phyloP scores from a whole-genome alignment of 2,113 vertebrate species.

The Chlamydotis undulata region DNA sequence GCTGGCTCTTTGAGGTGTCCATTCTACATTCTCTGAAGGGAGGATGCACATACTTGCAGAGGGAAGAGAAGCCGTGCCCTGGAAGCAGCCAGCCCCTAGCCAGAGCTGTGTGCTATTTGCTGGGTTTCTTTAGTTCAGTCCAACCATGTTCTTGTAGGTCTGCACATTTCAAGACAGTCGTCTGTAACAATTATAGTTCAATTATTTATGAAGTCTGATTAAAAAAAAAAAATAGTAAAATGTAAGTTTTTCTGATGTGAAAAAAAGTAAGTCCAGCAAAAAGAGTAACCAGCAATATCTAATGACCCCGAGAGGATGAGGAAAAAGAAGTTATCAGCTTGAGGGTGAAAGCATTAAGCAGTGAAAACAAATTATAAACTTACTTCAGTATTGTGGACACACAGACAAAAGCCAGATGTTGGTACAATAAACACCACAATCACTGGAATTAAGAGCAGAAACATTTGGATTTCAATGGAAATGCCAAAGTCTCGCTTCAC shows the following conservation, averaged over 20 bases:
- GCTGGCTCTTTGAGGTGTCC: background rate
- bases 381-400: background rate
- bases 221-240: background rate
- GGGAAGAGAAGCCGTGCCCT: background rate
- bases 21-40: background rate
- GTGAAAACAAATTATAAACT: constrained; percentile 13
- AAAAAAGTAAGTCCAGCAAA: background rate
- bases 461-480: background rate
- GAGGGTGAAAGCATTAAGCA: background rate
- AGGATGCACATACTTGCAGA: background rate
- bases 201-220: background rate
- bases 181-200: background rate
- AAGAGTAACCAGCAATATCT: background rate
- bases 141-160: background rate
- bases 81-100: background rate
- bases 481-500: background rate
- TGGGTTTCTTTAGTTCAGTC: background rate
- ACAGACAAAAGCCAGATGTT: constrained; percentile 40
- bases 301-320: background rate
- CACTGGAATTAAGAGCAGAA: background rate
- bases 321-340: background rate
- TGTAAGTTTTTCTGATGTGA: background rate
- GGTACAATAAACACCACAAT: background rate
- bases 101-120: background rate
- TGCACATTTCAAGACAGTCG: background rate